Evolutionary conservation across 2,888 invertebrate genomes (phyloP).

Genomic region (Drosophila mercatorum): DNA sequence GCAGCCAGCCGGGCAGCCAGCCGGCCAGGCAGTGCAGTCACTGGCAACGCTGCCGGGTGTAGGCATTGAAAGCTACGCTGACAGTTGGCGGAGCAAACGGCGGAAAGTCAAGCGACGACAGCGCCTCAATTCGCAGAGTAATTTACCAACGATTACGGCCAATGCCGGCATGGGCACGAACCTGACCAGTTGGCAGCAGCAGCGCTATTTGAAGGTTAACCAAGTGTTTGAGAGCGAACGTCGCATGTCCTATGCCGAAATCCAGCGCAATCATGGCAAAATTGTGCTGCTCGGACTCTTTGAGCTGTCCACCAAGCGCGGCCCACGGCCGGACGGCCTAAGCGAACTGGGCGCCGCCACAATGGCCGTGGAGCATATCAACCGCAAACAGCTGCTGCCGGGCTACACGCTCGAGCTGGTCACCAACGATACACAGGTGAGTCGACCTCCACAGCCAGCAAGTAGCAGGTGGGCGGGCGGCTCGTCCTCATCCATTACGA

Average conservation of each 20-base stretch:
- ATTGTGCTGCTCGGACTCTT: conserved; percentile 91
- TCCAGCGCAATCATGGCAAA: conserved; percentile 84
- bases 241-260: conserved; percentile 74
- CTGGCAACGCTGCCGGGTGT: conserved; percentile 2
- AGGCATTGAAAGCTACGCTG: background rate
- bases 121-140: conserved; percentile 67
- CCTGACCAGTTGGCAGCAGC: conserved; percentile 74
- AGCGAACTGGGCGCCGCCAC: conserved; percentile 92
- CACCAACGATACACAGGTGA: conserved; percentile 94
- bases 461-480: background rate
- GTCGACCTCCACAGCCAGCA: conserved; percentile 38
- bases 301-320: conserved; percentile 89
- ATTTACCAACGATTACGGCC: conserved; percentile 56
- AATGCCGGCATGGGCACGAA: conserved; percentile 18
- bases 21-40: background rate
- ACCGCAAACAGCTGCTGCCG: conserved; percentile 88
- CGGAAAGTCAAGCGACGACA: conserved; percentile 78
- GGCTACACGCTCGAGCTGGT: conserved; percentile 91
- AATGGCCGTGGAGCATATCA: conserved; percentile 92
- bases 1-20: background rate
- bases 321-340: conserved; percentile 88
- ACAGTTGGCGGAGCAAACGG: conserved; percentile 69
- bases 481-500: conserved; percentile 55
- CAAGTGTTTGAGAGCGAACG: conserved; percentile 84
- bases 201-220: conserved; percentile 82